phyloP scores from a whole-genome alignment of 1,140 invertebrate genomes.

The Venustaconcha ellipsiformis region DNA sequence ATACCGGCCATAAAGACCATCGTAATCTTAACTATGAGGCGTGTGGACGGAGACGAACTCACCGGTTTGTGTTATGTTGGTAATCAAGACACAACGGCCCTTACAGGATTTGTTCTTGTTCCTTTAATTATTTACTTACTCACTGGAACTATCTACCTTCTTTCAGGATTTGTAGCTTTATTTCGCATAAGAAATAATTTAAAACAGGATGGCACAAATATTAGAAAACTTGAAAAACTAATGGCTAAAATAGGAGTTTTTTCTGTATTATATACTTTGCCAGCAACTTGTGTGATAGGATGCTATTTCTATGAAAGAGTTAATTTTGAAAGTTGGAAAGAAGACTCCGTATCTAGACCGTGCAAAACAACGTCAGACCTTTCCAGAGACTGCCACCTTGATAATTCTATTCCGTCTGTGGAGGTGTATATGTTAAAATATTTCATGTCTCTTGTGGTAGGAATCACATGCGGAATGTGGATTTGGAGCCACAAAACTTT shows the following conservation, averaged over 20 bases:
- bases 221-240: constrained; percentile 64
- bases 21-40: constrained; percentile 91
- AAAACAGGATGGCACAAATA: constrained; percentile 74
- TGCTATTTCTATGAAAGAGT: constrained; percentile 92
- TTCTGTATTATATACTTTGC: constrained; percentile 94
- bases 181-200: constrained; percentile 95
- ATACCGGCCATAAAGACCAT: constrained; percentile 92
- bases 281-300: constrained; percentile 90
- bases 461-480: constrained; percentile 73
- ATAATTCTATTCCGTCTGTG: constrained; percentile 67
- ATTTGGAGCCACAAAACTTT: constrained; percentile 67
- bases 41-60: constrained; percentile 96
- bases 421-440: constrained; percentile 75
- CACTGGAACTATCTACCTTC: constrained; percentile 90
- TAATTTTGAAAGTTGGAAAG: constrained; percentile 58
- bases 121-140: constrained; percentile 94
- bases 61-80: constrained; percentile 98
- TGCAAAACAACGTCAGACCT: constrained; percentile 21
- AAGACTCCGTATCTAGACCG: constrained; percentile 43
- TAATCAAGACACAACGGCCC: constrained; percentile 87
- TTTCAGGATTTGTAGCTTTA: constrained; percentile 95
- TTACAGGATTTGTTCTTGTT: constrained; percentile 88
- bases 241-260: constrained; percentile 97
- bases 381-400: constrained; percentile 57
- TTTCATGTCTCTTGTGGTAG: constrained; percentile 71